A percentile compares a stretch with the other conserved stretches of the same genome.
Evolutionary conservation across 2,797 vertebrate species (phyloP).

Genomic region (Sylvilagus floridanus): DNA sequence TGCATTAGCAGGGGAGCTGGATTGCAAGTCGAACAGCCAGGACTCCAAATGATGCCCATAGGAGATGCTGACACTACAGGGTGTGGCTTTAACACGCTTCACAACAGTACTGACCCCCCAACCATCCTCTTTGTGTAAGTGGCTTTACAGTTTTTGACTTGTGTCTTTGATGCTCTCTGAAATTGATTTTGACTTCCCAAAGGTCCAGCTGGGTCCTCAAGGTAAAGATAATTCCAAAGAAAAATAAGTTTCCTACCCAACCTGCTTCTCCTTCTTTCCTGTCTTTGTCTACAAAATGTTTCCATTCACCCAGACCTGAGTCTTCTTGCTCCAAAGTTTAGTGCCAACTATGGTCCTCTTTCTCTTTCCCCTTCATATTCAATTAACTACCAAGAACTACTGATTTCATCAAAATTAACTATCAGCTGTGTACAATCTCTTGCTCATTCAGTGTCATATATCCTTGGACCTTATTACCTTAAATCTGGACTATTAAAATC

Average conservation of each 20-base stretch:
- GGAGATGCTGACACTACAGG: too few relatives aligned
- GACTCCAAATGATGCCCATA: too few relatives aligned
- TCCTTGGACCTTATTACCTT: not conserved
- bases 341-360: not conserved
- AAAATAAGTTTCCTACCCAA: conserved; percentile 28
- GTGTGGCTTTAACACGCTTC: too few relatives aligned
- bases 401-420: not conserved
- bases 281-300: not conserved
- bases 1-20: too few relatives aligned
- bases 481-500: not conserved
- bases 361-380: not conserved
- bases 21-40: too few relatives aligned
- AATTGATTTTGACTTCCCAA: not conserved
- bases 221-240: conserved; percentile 13
- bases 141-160: not conserved
- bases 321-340: not conserved
- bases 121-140: not conserved
- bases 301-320: not conserved
- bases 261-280: not conserved
- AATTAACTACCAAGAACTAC: not conserved
- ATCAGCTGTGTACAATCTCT: not conserved
- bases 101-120: too few relatives aligned
- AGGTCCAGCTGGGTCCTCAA: not conserved
- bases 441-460: not conserved
- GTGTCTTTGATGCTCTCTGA: not conserved